Evolutionary conservation across 2,113 vertebrate genomes (phyloP).

Genomic region (Mixornis gularis): DNA sequence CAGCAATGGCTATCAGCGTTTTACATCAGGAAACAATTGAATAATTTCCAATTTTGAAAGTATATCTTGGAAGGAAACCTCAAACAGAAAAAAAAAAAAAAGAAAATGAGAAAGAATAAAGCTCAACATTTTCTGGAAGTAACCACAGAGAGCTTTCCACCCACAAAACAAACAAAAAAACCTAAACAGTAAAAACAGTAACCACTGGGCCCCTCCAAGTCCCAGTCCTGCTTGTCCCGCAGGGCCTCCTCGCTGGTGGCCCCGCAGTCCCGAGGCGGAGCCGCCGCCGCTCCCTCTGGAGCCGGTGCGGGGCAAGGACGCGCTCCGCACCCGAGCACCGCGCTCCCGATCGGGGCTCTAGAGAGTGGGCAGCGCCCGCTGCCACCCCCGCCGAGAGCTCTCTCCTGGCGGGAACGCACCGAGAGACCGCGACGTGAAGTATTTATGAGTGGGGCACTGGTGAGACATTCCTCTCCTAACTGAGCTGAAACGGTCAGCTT

Average conservation of each 20-base stretch:
- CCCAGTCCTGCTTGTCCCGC: neutral
- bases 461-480: fast-evolving
- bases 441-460: fast-evolving
- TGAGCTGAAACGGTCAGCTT: fast-evolving
- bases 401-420: neutral
- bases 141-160: neutral
- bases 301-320: neutral
- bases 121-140: fast-evolving
- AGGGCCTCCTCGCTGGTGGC: neutral
- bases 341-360: neutral
- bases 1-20: neutral
- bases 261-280: fast-evolving
- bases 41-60: neutral
- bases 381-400: neutral
- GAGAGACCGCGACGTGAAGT: fast-evolving
- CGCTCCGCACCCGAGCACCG: neutral
- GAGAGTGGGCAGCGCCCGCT: neutral
- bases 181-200: neutral
- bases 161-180: too few relatives aligned
- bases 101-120: neutral
- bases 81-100: neutral
- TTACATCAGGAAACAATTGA: neutral
- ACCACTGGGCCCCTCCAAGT: neutral
- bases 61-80: neutral
- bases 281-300: fast-evolving